A percentile compares a stretch with the other conserved stretches of the same genome.
Conservation (phyloP, 2,888 invertebrate genomes). For the Steinernema carpocapsae region DNA sequence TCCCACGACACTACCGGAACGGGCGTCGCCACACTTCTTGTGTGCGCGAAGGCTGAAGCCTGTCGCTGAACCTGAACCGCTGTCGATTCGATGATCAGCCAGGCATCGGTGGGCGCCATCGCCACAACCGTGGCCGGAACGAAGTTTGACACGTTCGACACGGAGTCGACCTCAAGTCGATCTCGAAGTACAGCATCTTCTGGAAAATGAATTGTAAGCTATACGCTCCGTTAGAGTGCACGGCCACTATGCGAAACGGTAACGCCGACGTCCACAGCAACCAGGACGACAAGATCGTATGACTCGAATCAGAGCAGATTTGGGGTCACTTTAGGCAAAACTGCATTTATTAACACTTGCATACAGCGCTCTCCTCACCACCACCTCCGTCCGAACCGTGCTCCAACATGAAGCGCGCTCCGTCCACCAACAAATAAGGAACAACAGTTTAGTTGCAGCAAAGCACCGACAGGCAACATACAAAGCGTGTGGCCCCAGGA, state of each 20-base stretch:
- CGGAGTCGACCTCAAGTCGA: constrained; percentile 78
- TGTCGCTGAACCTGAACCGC: constrained; percentile 76
- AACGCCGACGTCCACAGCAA: constrained; percentile 98
- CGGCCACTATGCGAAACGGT: constrained; percentile 96
- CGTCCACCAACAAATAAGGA: background rate
- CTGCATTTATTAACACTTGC: too few relatives aligned
- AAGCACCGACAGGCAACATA: background rate
- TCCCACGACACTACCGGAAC: constrained; percentile 94
- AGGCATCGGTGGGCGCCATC: constrained; percentile 97
- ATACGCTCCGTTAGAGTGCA: constrained; percentile 96
- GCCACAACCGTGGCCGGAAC: constrained; percentile 85
- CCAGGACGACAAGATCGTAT: too few relatives aligned
- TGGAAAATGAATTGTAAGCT: constrained; percentile 97
- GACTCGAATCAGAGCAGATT: too few relatives aligned
- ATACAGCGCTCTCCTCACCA: too few relatives aligned
- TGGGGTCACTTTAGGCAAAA: too few relatives aligned
- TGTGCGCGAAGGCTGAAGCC: constrained; percentile 69
- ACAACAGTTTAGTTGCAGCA: constrained; percentile 1
- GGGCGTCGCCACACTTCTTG: constrained; percentile 74
- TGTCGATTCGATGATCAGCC: constrained; percentile 95
- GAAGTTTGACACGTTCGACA: constrained; percentile 76
- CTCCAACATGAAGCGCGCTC: too few relatives aligned
- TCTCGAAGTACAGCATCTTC: constrained; percentile 94
- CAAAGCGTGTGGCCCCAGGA: background rate
- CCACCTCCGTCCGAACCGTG: too few relatives aligned